These are phyloP conservation scores for Lethrus apterus DNA, from an alignment of 1,140 invertebrate species.

Conservation along the genomic window DNA sequence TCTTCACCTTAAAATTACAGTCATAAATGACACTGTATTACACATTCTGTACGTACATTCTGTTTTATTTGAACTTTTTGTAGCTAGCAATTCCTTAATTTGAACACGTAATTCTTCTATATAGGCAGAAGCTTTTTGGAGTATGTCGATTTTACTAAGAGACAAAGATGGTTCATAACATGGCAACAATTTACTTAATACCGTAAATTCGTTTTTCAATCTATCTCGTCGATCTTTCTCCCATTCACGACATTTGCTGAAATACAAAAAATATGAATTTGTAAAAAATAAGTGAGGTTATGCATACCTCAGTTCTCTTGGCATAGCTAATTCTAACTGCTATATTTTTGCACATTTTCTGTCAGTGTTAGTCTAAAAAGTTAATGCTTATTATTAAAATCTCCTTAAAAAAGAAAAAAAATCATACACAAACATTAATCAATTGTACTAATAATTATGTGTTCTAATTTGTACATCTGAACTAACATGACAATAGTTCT, in stretches of 20 bases:
- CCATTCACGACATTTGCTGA: constrained; percentile 39
- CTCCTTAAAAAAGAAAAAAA: no score
- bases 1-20: constrained; percentile 29
- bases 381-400: no score
- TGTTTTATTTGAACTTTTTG: constrained; percentile 21
- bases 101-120: constrained; percentile 44
- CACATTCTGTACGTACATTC: constrained; percentile 17
- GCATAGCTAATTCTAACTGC: no score
- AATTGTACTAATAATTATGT: no score
- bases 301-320: constrained; percentile 9
- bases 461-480: no score
- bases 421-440: no score
- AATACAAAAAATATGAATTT: background rate
- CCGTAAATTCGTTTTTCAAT: constrained; percentile 43
- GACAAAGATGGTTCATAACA: constrained; percentile 42
- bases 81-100: constrained; percentile 33
- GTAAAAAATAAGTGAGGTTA: constrained; percentile 6
- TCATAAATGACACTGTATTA: constrained; percentile 1
- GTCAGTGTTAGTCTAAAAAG: no score
- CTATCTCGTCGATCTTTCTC: constrained; percentile 46
- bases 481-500: no score
- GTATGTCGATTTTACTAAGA: constrained; percentile 43
- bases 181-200: constrained; percentile 43
- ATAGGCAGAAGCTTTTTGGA: constrained; percentile 40
- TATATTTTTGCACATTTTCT: no score